Conservation (phyloP, 1,140 invertebrate genomes). For the Anagrus nilaparvatae region DNA sequence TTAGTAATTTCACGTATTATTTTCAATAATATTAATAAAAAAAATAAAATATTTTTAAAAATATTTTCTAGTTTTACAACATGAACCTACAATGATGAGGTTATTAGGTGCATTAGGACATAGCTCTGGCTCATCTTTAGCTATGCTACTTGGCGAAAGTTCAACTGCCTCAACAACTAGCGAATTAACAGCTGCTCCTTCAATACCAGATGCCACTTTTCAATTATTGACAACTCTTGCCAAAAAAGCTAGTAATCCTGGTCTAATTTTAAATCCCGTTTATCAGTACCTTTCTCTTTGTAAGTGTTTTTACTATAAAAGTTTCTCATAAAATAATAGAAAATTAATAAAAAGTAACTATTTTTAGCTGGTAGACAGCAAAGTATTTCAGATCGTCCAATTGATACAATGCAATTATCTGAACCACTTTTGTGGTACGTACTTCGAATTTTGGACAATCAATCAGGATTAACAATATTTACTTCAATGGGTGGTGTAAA, state of each 20-base stretch:
- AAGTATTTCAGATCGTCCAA: conserved; percentile 24
- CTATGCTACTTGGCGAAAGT: conserved; percentile 42
- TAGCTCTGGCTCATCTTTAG: conserved; percentile 56
- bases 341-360: not conserved
- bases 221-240: conserved; percentile 66
- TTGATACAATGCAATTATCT: conserved; percentile 49
- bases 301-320: conserved; percentile 34
- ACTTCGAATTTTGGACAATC: conserved; percentile 57
- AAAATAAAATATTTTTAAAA: conserved; percentile 2
- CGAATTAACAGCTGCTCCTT: conserved; percentile 51
- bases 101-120: conserved; percentile 64
- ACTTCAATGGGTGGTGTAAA: conserved; percentile 50
- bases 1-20: too few relatives aligned
- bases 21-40: too few relatives aligned
- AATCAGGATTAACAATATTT: conserved; percentile 56
- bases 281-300: conserved; percentile 61
- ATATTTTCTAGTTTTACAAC: conserved; percentile 52
- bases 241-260: conserved; percentile 58
- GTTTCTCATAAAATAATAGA: not conserved
- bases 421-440: conserved; percentile 69
- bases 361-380: conserved; percentile 27
- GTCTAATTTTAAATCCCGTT: conserved; percentile 62
- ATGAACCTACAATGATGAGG: conserved; percentile 70
- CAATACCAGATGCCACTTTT: conserved; percentile 74
- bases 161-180: conserved; percentile 25